Evolutionary conservation across 2,113 vertebrate species (phyloP), one percentile per base, ranked within the genome.

Genomic region (Laterallus jamaicensis): DNA sequence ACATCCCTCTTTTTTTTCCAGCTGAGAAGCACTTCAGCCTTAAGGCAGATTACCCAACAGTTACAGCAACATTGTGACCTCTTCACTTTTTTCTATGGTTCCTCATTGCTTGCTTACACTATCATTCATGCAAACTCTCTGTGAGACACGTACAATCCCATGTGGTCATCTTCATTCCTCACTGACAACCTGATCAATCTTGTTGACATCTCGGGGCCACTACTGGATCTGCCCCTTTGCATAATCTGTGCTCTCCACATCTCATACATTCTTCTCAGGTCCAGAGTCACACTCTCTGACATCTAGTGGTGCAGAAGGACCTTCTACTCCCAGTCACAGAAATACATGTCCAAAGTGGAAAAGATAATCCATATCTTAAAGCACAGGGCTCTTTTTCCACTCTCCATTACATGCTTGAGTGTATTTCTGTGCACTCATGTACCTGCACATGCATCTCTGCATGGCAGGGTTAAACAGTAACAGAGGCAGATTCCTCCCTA

Each of bases 361-460:
- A 88, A 47, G 44, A 47, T 47, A 47, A 58, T 44, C 20, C 12
- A 0, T 31, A 40, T 54, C 7, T 24, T 82, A 75, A 87, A 82
- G 19, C 29, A 63, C n/a, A 60, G 47, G 11, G 3, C 5, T 21
- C 3, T 40, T 78, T 69, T 50, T 63, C 13, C 4, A 7, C 55
- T 77, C 59, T 78, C 64, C 6, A 7, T 71, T 7, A 4, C 6
- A 5, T 7, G 5, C 22, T 71, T 47, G 32, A 69, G 18, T 54
- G 18, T 11, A 37, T 66, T 26, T 14, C 3, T 12, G 18, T 10
- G 28, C 14, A 14, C 19, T 47, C 24, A 6, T 1, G 6, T 31
- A 58, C 37, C 49, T 62, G 42, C 26, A 49, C 9, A 21, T 0
- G 4, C 15, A 58, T 4, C 42, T 79, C 42, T 0, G 0, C 31